Conservation (phyloP, 2,888 invertebrate species). For the Aspidapion aeneum region DNA sequence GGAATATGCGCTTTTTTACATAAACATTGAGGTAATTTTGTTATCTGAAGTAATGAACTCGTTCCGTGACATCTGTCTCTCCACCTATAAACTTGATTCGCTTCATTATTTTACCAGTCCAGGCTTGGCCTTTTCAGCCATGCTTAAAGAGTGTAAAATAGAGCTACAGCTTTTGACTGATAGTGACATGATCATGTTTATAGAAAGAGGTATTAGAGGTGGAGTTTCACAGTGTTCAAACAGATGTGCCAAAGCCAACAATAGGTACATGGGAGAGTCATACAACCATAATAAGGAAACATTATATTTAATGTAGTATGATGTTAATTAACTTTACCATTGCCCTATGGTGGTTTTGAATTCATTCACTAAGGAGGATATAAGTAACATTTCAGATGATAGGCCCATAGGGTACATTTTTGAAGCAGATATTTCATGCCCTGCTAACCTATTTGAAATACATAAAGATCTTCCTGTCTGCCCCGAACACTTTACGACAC, state of each 20-base stretch:
- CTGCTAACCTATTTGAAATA: background rate
- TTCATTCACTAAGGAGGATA: background rate
- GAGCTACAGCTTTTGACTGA: conserved; percentile 39
- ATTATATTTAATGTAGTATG: conserved; percentile 34
- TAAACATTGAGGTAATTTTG: conserved; percentile 23
- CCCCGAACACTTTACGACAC: conserved; percentile 3
- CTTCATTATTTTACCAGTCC: conserved; percentile 39
- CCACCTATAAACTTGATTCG: conserved; percentile 33
- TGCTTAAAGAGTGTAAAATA: conserved; percentile 34
- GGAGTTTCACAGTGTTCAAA: conserved; percentile 36
- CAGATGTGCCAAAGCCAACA: conserved; percentile 37
- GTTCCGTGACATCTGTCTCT: conserved; percentile 20
- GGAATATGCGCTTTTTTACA: conserved; percentile 33
- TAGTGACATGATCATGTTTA: conserved; percentile 38
- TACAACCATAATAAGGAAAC: conserved; percentile 30
- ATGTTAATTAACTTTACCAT: conserved; percentile 27
- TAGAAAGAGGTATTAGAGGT: conserved; percentile 36
- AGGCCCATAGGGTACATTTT: conserved; percentile 3
- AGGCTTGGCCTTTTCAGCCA: conserved; percentile 36
- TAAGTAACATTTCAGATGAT: background rate
- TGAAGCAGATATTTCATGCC: conserved; percentile 6
- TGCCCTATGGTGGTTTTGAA: background rate
- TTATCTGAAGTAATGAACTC: conserved; percentile 24
- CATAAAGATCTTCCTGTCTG: conserved; percentile 7
- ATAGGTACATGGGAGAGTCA: conserved; percentile 35